Conservation (phyloP, 2,797 vertebrate species). For the Atherinosoma microstoma region DNA sequence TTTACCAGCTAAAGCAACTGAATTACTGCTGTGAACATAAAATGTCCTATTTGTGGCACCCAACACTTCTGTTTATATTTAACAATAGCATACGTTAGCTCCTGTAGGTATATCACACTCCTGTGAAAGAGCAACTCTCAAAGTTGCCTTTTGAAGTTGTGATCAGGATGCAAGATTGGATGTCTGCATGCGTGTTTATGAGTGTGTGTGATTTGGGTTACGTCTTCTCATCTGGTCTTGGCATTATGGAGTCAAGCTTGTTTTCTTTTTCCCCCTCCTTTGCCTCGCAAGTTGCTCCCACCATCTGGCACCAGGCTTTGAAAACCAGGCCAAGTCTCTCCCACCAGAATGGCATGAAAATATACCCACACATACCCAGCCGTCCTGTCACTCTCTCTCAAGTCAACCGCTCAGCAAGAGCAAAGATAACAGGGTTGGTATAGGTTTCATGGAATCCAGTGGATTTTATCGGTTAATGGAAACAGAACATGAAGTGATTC, state of each 20-base stretch:
- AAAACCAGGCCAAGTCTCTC: conserved; percentile 84
- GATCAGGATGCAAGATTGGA: conserved; percentile 58
- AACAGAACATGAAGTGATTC: conserved; percentile 3
- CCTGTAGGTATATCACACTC: conserved; percentile 28
- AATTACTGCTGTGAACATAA: conserved; percentile 29
- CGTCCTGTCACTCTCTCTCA: conserved; percentile 70
- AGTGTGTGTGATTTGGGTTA: conserved; percentile 72
- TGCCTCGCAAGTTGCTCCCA: conserved; percentile 78
- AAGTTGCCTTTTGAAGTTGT: conserved; percentile 67
- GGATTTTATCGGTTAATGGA: conserved; percentile 33
- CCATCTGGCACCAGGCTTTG: conserved; percentile 83
- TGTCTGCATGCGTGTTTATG: conserved; percentile 37
- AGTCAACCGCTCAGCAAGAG: conserved; percentile 60
- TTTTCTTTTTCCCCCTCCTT: conserved; percentile 72
- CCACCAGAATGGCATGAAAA: conserved; percentile 83
- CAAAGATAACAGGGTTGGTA: conserved; percentile 47
- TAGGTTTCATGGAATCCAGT: conserved; percentile 40
- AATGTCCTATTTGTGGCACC: conserved; percentile 42
- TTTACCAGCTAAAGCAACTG: background rate
- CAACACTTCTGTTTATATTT: conserved; percentile 47
- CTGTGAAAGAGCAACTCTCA: conserved; percentile 49
- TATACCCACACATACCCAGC: conserved; percentile 71
- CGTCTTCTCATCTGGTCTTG: conserved; percentile 81
- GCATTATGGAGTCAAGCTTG: conserved; percentile 77
- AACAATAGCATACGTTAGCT: conserved; percentile 38